These are phyloP conservation scores for Oscheius sp. DNA, from an alignment of 1,140 invertebrate genomes.

Conservation along the genomic window DNA sequence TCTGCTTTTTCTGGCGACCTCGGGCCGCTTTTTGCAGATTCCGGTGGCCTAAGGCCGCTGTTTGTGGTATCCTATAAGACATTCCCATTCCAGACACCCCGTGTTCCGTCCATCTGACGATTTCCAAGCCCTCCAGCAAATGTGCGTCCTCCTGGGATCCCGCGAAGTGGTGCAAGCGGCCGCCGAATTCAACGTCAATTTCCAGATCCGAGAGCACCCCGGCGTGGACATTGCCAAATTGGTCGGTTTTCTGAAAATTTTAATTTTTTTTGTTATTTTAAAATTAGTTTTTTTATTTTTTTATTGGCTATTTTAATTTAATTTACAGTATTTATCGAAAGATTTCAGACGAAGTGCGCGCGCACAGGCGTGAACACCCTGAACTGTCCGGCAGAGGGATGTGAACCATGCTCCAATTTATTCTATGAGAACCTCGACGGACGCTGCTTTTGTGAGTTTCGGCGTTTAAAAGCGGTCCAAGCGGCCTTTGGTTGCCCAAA, in stretches of 20 bases:
- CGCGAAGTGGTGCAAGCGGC: not conserved
- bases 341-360: not conserved
- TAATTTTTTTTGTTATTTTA: too few relatives aligned
- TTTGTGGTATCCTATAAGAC: not conserved
- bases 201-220: not conserved
- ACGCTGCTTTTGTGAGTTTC: constrained; percentile 3
- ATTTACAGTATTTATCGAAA: too few relatives aligned
- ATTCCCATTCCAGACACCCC: not conserved
- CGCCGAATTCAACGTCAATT: not conserved
- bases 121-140: not conserved
- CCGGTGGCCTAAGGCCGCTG: too few relatives aligned
- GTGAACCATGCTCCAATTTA: not conserved
- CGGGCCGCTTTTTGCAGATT: too few relatives aligned
- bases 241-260: not conserved
- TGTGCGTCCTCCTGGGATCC: not conserved
- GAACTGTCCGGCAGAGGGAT: not conserved
- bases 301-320: too few relatives aligned
- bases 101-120: not conserved
- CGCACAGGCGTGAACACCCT: not conserved
- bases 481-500: too few relatives aligned
- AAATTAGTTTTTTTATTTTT: too few relatives aligned
- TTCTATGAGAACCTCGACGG: not conserved
- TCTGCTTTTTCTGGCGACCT: too few relatives aligned
- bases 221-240: not conserved
- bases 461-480: too few relatives aligned